Conservation (phyloP, 2,797 vertebrate species). For the Amniataba percoides region DNA sequence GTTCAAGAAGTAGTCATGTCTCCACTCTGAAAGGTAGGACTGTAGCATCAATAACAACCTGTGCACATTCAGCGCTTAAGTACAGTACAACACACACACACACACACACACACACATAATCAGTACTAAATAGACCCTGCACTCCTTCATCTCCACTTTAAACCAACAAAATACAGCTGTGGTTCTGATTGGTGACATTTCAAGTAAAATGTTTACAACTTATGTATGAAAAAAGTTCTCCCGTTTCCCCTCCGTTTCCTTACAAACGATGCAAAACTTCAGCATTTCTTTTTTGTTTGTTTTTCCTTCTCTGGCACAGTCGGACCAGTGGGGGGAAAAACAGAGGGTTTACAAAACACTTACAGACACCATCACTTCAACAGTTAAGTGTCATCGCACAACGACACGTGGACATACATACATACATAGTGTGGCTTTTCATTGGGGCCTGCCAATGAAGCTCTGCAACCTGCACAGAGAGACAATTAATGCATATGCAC, state of each 20-base stretch:
- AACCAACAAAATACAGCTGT: conserved; percentile 65
- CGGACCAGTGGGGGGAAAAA: conserved; percentile 26
- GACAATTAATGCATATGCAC: conserved; percentile 48
- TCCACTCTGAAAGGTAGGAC: conserved; percentile 18
- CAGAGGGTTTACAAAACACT: conserved; percentile 65
- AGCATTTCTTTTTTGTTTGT: conserved; percentile 58
- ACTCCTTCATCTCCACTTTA: conserved; percentile 26
- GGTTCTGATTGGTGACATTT: conserved; percentile 77
- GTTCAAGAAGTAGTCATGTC: not conserved
- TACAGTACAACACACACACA: conserved; percentile 26
- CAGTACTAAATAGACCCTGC: conserved; percentile 6
- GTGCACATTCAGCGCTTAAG: conserved; percentile 63
- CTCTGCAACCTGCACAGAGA: conserved; percentile 88
- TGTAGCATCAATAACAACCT: conserved; percentile 58
- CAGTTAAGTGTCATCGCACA: conserved; percentile 51
- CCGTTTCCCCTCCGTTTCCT: conserved; percentile 33
- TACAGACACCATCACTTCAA: conserved; percentile 56
- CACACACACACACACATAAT: not conserved
- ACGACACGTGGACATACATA: conserved; percentile 25
- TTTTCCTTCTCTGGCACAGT: conserved; percentile 68
- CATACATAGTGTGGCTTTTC: conserved; percentile 71
- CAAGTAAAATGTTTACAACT: conserved; percentile 84
- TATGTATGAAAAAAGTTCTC: conserved; percentile 64
- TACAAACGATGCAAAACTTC: conserved; percentile 71
- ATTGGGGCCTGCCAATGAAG: conserved; percentile 88